Evolutionary conservation across 53 echinoderm and acorn worm genomes (phyloP), one percentile per base, ranked within the genome.

Genomic region (Holothuria scabra): DNA sequence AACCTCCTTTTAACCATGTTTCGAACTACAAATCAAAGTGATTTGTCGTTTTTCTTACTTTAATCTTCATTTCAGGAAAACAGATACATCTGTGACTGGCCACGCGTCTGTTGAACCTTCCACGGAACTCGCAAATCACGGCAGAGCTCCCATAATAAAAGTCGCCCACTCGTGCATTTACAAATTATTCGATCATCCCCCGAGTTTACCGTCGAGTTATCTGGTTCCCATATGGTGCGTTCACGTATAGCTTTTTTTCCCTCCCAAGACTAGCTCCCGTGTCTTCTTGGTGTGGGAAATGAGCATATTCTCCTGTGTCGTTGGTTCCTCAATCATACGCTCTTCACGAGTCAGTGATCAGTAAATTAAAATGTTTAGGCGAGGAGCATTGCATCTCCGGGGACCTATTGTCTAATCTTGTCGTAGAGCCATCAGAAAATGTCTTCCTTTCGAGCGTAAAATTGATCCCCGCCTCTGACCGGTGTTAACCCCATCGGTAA

Each of bases 161-260:
- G 28, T 81, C 81, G 81, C 81, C 81, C 81, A 81, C 81, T 81
- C 81, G 81, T 81, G 81, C 81, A 81, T 61, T 81, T 64, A 61
- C 81, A 61, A 35, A 33, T 52, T 52, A 52, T 52, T 52, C 18
- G 52, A 52, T 52, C 52, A 52, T 52, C 52, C 52, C 52, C 52
- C 52, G 52, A 52, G 52, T 18, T 52, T 52, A 52, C 52, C 52
- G 52, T 8, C 52, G 52, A 52, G 52, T 12, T 79, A 81, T 81
- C 82, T 81, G 82, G 82, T 38, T 44, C 65, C 82, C 82, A 81
- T 81, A 81, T 81, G 82, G 37, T 61, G 24, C 82, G n/a, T 38
- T 28, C 78, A 29, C 16, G 52, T 52, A 52, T 52, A 18, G 1
- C 52, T 52, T 18, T 52, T 52, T 52, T 52, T 52, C 18, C 52